Evolutionary conservation across 2,797 vertebrate species (phyloP).

Genomic region (Gadopsis marmoratus): DNA sequence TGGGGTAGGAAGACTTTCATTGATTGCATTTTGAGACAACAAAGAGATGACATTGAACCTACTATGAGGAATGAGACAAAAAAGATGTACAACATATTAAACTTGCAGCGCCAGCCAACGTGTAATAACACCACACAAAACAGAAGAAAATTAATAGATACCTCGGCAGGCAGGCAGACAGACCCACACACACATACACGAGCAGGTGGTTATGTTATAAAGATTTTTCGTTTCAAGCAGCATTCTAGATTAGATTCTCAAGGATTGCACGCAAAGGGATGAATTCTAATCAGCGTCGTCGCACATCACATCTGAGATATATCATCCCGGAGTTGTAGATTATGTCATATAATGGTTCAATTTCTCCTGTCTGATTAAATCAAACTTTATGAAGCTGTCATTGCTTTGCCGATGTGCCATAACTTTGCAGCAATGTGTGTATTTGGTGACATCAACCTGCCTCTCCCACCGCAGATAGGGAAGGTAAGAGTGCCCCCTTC

Average conservation of each 20-base stretch:
- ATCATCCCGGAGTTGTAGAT: slow-evolving; percentile 79
- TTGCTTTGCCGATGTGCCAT: slow-evolving; percentile 74
- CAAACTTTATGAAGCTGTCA: slow-evolving; percentile 86
- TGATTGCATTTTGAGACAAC: slow-evolving; percentile 87
- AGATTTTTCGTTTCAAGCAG: slow-evolving; percentile 57
- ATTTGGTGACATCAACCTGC: slow-evolving; percentile 75
- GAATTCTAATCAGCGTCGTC: slow-evolving; percentile 78
- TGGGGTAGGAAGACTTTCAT: slow-evolving; percentile 84
- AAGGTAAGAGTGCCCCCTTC: not conserved
- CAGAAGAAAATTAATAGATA: slow-evolving; percentile 71
- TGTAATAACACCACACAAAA: slow-evolving; percentile 66
- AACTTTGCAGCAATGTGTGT: slow-evolving; percentile 74
- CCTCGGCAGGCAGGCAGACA: slow-evolving; percentile 30
- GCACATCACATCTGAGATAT: slow-evolving; percentile 73
- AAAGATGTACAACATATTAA: slow-evolving; percentile 76
- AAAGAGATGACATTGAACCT: slow-evolving; percentile 86
- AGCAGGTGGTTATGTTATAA: slow-evolving; percentile 39
- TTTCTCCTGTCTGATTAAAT: slow-evolving; percentile 84
- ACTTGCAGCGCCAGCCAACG: slow-evolving; percentile 58
- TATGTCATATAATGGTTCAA: slow-evolving; percentile 82
- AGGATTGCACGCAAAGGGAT: slow-evolving; percentile 65
- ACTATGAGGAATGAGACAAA: slow-evolving; percentile 66
- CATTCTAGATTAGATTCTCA: slow-evolving; percentile 72
- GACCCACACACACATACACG: slow-evolving; percentile 23
- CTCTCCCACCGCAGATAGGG: slow-evolving; percentile 5